Evolutionary conservation across 2,888 invertebrate species (phyloP).

Genomic region (Phasia obesa): DNA sequence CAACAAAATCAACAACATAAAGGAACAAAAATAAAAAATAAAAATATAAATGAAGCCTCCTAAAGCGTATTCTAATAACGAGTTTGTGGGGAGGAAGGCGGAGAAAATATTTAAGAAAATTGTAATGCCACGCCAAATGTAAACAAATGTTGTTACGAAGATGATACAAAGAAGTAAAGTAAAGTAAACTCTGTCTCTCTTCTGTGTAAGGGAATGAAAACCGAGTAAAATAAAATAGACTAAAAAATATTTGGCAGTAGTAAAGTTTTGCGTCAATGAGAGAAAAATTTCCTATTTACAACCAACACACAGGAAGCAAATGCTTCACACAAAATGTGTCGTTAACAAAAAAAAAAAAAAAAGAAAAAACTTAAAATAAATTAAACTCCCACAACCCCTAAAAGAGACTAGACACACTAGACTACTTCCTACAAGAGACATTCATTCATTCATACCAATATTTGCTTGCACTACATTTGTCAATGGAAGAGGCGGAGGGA

Average conservation of each 20-base stretch:
- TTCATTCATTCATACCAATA: background rate
- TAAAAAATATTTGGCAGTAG: background rate
- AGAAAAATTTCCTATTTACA: background rate
- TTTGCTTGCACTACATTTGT: background rate
- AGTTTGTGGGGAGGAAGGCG: background rate
- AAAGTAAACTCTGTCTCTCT: background rate
- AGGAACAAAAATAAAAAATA: background rate
- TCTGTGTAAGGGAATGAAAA: background rate
- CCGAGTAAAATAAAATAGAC: background rate
- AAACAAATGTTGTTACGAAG: background rate
- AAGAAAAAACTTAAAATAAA: background rate
- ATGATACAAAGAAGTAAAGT: background rate
- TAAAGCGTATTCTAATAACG: background rate
- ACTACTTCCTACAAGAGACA: background rate
- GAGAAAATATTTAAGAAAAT: background rate
- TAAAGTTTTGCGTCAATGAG: constrained; percentile 21
- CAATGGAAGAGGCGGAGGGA: background rate
- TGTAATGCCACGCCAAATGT: background rate
- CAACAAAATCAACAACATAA: background rate
- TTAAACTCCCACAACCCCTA: constrained; percentile 12
- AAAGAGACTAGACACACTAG: constrained; percentile 39
- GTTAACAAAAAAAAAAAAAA: background rate
- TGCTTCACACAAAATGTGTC: background rate
- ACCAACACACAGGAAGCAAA: background rate
- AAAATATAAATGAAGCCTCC: background rate